A percentile compares a stretch with the other conserved stretches of the same genome.
Evolutionary conservation across 2,797 vertebrate species (phyloP).

Genomic region (Pyrrhura leucotis): DNA sequence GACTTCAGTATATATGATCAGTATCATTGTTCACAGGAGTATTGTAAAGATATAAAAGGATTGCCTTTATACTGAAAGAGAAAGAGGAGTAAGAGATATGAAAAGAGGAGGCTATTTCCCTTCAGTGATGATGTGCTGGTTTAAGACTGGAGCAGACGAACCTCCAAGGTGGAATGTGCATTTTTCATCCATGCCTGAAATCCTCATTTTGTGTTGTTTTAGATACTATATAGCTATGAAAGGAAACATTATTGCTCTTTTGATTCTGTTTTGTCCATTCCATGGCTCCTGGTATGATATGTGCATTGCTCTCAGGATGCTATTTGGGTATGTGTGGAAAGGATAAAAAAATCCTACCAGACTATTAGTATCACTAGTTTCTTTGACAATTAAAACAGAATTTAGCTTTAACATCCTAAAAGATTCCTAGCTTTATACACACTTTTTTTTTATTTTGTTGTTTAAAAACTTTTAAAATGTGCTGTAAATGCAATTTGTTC

Average conservation of each 20-base stretch:
- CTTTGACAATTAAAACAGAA: background rate
- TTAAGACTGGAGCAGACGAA: background rate
- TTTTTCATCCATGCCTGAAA: conserved; percentile 5
- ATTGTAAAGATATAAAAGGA: background rate
- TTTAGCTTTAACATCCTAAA: background rate
- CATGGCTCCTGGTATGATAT: background rate
- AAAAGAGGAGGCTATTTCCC: background rate
- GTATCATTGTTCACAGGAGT: background rate
- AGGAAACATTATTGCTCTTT: conserved; percentile 1
- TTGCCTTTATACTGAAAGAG: background rate
- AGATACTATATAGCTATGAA: background rate
- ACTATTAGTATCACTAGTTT: background rate
- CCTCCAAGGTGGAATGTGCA: background rate
- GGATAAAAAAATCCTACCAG: background rate
- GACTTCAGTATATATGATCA: background rate
- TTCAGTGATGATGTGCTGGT: background rate
- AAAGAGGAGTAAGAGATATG: background rate
- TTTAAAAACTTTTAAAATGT: background rate
- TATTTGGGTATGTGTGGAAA: background rate
- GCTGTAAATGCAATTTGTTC: background rate
- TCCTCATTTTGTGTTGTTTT: conserved; percentile 16
- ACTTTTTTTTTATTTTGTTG: background rate
- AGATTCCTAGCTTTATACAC: background rate
- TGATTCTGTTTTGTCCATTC: background rate
- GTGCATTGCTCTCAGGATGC: conserved; percentile 10